phyloP scores from a whole-genome alignment of 2,888 invertebrate genomes.

The Hemicrepidius hirtus region DNA sequence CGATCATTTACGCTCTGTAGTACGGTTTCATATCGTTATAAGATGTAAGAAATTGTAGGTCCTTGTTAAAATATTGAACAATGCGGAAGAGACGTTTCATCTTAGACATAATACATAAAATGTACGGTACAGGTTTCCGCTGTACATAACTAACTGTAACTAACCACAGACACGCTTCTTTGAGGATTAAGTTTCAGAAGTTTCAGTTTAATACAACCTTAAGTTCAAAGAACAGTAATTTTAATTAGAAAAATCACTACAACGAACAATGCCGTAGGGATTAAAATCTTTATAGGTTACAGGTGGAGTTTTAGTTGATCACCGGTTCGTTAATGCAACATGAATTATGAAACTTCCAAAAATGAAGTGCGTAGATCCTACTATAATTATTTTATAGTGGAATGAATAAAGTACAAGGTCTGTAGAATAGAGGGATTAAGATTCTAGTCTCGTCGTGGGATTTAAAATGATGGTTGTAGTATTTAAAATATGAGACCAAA shows the following conservation, averaged over 20 bases:
- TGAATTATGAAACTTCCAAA: constrained; percentile 20
- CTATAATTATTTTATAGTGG: constrained; percentile 28
- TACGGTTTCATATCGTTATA: too few species aligned
- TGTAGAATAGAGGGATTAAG: constrained; percentile 27
- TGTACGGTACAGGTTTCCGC: too few species aligned
- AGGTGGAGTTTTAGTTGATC: constrained; percentile 22
- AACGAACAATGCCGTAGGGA: constrained; percentile 32
- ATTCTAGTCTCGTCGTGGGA: constrained; percentile 22
- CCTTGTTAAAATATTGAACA: too few species aligned
- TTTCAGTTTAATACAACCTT: constrained; percentile 17
- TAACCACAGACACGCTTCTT: constrained; percentile 1
- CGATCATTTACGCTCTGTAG: too few species aligned
- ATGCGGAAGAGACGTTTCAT: too few species aligned
- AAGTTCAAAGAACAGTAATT: constrained; percentile 25
- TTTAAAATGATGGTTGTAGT: constrained; percentile 23
- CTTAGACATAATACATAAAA: too few species aligned
- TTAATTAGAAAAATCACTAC: constrained; percentile 34
- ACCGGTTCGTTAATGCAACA: constrained; percentile 12
- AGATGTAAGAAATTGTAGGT: too few species aligned
- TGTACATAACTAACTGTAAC: too few species aligned
- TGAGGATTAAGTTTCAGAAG: constrained; percentile 2
- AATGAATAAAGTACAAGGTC: constrained; percentile 33
- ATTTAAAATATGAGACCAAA: constrained; percentile 28
- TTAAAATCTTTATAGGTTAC: constrained; percentile 33
- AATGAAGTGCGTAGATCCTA: constrained; percentile 34